phyloP scores from a whole-genome alignment of 2,797 vertebrate species.

The Oophaga sylvatica region DNA sequence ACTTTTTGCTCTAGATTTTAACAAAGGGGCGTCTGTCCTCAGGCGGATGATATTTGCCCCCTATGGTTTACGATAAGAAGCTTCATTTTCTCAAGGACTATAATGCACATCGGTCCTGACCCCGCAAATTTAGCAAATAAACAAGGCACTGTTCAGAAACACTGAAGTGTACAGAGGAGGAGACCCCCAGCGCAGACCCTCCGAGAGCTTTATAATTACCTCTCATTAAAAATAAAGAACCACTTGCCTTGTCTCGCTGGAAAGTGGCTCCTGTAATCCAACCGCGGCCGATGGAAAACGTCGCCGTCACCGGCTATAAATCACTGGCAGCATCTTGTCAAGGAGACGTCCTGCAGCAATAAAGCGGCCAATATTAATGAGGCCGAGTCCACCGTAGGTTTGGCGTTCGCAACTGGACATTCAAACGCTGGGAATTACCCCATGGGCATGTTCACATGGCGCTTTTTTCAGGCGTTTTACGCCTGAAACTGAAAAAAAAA shows the following conservation, averaged over 20 bases:
- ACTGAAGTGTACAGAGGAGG: background rate
- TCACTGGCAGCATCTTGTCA: constrained; percentile 32
- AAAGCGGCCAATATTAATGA: constrained; percentile 6
- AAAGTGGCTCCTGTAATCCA: constrained; percentile 18
- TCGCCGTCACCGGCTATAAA: background rate
- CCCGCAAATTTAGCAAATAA: constrained; percentile 41
- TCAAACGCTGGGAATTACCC: no score
- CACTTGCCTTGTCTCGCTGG: background rate
- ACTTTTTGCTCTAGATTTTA: background rate
- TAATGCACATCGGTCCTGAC: background rate
- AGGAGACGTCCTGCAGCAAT: constrained; percentile 11
- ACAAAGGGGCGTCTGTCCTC: constrained; percentile 18
- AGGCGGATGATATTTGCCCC: background rate
- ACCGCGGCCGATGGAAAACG: background rate
- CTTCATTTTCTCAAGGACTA: background rate
- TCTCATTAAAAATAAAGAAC: constrained; percentile 28
- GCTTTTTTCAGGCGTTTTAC: no score
- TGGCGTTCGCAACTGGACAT: background rate
- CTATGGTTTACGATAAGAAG: constrained; percentile 20
- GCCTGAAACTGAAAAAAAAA: no score
- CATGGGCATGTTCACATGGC: no score
- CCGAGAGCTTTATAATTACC: constrained; percentile 37
- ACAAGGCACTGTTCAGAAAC: constrained; percentile 17
- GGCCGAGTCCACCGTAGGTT: background rate
- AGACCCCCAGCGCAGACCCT: background rate